A percentile compares a stretch with the other conserved stretches of the same genome.
These are phyloP conservation scores for Elaphurus davidianus DNA, from an alignment of 2,113 vertebrate species.

Conservation along the genomic window DNA sequence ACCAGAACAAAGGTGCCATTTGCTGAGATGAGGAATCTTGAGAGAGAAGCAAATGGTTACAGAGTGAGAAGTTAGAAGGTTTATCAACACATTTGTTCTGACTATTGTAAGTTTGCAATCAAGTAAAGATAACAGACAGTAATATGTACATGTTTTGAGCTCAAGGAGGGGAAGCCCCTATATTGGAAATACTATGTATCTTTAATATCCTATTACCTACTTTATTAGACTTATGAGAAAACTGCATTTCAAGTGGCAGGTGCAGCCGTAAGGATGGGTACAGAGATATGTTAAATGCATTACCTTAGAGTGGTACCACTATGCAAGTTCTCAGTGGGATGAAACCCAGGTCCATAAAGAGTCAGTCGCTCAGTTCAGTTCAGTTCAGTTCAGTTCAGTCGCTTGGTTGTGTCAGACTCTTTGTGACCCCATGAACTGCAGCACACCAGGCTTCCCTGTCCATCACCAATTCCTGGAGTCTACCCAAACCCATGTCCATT, in stretches of 20 bases:
- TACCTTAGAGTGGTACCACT: neutral
- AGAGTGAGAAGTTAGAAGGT: neutral
- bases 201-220: neutral
- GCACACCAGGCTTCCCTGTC: neutral
- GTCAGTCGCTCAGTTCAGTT: neutral
- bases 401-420: neutral
- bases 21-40: neutral
- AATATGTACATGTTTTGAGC: neutral
- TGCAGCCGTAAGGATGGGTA: neutral
- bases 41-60: neutral
- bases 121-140: neutral
- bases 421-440: neutral
- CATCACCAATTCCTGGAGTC: neutral
- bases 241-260: neutral
- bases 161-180: neutral
- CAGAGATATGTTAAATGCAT: neutral
- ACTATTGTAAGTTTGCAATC: neutral
- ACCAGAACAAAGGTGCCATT: neutral
- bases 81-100: neutral
- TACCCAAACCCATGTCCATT: neutral
- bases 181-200: neutral
- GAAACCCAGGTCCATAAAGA: neutral
- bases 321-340: neutral
- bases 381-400: neutral
- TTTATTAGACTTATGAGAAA: neutral